phyloP scores from a whole-genome alignment of 2,113 vertebrate species.

The western clawed frog (Xenopus tropicalis) region DNA sequence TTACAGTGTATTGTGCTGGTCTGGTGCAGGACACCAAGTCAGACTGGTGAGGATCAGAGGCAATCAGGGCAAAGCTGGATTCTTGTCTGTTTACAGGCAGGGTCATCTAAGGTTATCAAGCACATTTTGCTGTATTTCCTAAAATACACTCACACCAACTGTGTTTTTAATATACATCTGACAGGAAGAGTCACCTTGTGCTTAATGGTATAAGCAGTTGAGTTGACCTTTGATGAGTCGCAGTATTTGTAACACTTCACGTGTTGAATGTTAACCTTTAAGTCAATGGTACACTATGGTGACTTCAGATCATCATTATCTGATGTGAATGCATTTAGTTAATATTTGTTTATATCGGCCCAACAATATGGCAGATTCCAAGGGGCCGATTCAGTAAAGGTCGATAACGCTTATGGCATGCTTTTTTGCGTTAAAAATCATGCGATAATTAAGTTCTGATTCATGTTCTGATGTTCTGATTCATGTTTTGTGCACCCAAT shows the following conservation, averaged over 20 bases:
- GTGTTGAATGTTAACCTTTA: too few relatives aligned
- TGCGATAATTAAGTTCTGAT: too few relatives aligned
- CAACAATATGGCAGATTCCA: too few relatives aligned
- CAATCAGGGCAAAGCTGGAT: conserved; percentile 25
- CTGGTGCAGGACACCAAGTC: not conserved
- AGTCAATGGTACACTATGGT: too few relatives aligned
- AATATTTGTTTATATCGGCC: too few relatives aligned
- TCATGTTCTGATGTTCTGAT: too few relatives aligned
- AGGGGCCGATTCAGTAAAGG: too few relatives aligned
- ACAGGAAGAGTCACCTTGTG: not conserved
- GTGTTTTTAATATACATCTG: conserved; percentile 28
- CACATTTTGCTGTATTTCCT: not conserved
- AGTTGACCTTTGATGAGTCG: not conserved
- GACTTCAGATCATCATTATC: too few relatives aligned
- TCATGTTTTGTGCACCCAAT: too few relatives aligned
- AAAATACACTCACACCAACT: conserved; percentile 3
- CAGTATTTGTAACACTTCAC: not conserved
- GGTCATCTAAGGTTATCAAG: conserved; percentile 3
- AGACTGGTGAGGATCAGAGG: not conserved
- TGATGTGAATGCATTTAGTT: too few relatives aligned
- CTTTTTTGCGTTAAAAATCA: too few relatives aligned
- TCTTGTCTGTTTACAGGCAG: not conserved
- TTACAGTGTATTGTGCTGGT: not conserved
- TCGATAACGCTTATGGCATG: too few relatives aligned
- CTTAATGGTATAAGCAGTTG: not conserved